A percentile compares a stretch with the other conserved stretches of the same genome.
phyloP scores from a whole-genome alignment of 2,113 vertebrate genomes.

The Tachysurus fulvidraco region DNA sequence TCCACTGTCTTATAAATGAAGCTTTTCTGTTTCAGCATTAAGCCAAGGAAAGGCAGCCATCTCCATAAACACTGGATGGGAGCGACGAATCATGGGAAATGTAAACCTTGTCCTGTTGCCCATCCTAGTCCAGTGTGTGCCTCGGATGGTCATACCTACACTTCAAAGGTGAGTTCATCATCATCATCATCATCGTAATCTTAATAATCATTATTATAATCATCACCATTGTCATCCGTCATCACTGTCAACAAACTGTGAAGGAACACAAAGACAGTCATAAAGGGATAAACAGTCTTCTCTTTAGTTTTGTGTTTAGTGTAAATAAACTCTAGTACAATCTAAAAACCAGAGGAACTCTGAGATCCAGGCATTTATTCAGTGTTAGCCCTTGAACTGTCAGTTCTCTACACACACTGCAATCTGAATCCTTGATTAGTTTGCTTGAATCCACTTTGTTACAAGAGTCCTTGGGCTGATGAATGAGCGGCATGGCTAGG shows the following conservation, averaged over 20 bases:
- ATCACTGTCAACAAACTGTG: no score
- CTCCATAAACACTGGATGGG: slow-evolving; percentile 80
- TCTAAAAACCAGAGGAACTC: neutral
- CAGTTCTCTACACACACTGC: neutral
- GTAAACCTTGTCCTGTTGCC: slow-evolving; percentile 76
- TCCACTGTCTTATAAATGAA: neutral
- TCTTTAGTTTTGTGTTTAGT: neutral
- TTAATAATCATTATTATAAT: neutral
- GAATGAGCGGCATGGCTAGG: neutral
- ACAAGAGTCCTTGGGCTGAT: neutral
- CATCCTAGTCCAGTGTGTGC: slow-evolving; percentile 74
- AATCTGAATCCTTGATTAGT: neutral
- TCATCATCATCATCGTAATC: neutral
- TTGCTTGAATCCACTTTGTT: neutral
- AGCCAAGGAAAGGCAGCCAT: slow-evolving; percentile 74
- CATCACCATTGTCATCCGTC: neutral
- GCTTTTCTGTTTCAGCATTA: slow-evolving; percentile 57
- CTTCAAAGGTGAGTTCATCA: slow-evolving; percentile 74
- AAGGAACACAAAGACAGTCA: no score
- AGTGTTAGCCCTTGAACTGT: slow-evolving; percentile 11
- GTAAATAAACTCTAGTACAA: neutral
- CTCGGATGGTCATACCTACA: slow-evolving; percentile 87
- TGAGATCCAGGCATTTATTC: neutral
- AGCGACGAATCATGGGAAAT: slow-evolving; percentile 77
- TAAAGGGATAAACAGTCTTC: neutral